Base-by-base conservation (phyloP, 2,888 invertebrate genomes). In the Chloroclysta siterata region DNA sequence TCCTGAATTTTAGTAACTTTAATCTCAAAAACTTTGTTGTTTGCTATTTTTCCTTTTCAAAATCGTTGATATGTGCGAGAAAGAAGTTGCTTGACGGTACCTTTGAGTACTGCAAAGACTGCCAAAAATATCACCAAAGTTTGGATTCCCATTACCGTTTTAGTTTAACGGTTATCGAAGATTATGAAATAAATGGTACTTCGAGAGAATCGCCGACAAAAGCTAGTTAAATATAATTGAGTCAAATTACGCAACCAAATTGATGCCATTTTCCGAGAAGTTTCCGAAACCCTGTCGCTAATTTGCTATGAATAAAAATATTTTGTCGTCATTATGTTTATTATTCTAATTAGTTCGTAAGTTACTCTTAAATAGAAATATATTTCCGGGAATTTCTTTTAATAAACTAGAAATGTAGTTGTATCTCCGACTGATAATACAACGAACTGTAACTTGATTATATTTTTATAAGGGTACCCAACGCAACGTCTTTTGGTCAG, bases 291-390 rank as follows among this genome's bases (percentile, higher is more conserved):
- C 14, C 36, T 39, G 13, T 29, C 36, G 48, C 55, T 22, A 55
- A 63, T 52, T 63, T 46, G 22, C 47, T 53, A 47, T 55, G 47
- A 52, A 42, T 54, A 59, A 51, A 44, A 51, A 50, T 13, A 47
- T 53, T 50, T 42, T 42, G 33, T 11, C 42, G 15, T 22, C 7
- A 46, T 58, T 58, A 53, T 48, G 57, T 46, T 14, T 52, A 52
- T 46, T 48, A 60, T 60, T 64, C 22, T 36, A 53, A 54, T 53
- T 29, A 53, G 28, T 52, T 52, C 29, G 14, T 7, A 50, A 29
- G 28, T 22, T 48, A 48, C 33, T 46, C 11, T 39, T 39, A 11
- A 11, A 46, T 17, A 17, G 28, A 33, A 50, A 50, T 29, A n/a
- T 29, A 8, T 17, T 17, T 17, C 44, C 5, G 14, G 44, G 7